These are phyloP conservation scores for Bucorvus abyssinicus DNA, from an alignment of 2,797 vertebrate genomes.

Conservation along the genomic window DNA sequence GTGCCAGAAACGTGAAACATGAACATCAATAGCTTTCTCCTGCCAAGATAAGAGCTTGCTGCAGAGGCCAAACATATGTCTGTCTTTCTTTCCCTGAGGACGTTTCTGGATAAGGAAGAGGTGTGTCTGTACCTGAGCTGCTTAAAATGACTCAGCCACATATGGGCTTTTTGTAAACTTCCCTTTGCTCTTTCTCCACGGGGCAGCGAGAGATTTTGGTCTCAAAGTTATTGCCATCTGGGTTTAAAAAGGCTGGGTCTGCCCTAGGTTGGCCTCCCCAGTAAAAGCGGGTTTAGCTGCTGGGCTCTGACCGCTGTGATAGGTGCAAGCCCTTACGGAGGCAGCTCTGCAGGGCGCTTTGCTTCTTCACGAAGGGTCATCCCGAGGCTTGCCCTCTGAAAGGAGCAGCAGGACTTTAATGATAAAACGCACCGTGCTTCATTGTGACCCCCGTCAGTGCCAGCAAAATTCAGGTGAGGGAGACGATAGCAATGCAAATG, in stretches of 20 bases:
- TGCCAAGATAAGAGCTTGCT: conserved; percentile 56
- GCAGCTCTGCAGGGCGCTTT: background rate
- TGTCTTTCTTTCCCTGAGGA: conserved; percentile 27
- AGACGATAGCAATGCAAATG: background rate
- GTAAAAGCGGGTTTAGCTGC: background rate
- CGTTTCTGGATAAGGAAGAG: conserved; percentile 53
- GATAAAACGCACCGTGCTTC: background rate
- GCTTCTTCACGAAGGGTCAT: background rate
- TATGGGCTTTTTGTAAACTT: conserved; percentile 6
- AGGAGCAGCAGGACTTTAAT: background rate
- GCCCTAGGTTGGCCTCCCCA: background rate
- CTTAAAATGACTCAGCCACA: background rate
- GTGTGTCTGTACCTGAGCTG: background rate
- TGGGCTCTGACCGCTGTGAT: background rate
- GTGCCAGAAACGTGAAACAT: conserved; percentile 57
- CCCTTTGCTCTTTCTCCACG: background rate
- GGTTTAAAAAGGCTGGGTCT: background rate
- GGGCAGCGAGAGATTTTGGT: background rate
- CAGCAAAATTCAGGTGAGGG: background rate
- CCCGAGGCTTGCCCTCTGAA: background rate
- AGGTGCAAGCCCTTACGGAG: background rate
- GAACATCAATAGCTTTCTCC: conserved; percentile 49
- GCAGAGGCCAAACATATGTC: conserved; percentile 50
- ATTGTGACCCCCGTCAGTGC: rapidly evolving
- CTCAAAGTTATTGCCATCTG: background rate